Percentiles rank a stretch among this genome's conserved stretches.
These are phyloP conservation scores for Ianthella basta DNA, from an alignment of 37 sponge, comb jelly and placozoan species.

Conservation along the genomic window DNA sequence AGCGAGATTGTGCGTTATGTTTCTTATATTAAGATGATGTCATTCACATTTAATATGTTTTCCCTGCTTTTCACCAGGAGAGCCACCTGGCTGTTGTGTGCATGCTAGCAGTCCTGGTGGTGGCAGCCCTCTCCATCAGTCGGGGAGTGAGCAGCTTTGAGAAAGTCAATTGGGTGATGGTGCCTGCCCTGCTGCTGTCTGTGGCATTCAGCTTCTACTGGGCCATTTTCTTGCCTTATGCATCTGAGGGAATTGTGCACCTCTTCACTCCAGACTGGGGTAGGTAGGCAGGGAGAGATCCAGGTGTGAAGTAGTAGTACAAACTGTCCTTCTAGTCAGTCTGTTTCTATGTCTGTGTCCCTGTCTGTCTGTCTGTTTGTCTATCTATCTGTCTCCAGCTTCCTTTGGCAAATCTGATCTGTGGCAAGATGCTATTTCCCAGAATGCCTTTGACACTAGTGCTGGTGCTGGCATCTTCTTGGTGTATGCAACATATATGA, in stretches of 20 bases:
- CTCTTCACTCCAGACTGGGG: slow-evolving; percentile 88
- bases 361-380: slow-evolving; percentile 10
- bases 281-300: slow-evolving; percentile 15
- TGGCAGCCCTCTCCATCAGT: slow-evolving; percentile 54
- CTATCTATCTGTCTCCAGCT: no score
- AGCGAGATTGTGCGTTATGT: no score
- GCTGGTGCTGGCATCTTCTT: slow-evolving; percentile 75
- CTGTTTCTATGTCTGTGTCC: neutral
- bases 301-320: neutral
- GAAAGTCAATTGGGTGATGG: slow-evolving; percentile 71
- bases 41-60: no score
- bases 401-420: slow-evolving; percentile 31
- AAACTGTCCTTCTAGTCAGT: neutral
- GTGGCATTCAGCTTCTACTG: slow-evolving; percentile 74
- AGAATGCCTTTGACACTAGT: slow-evolving; percentile 94
- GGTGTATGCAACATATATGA: slow-evolving; percentile 86
- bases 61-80: no score
- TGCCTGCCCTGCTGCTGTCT: slow-evolving; percentile 70
- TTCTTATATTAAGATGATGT: no score
- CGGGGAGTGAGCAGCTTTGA: slow-evolving; percentile 85
- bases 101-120: slow-evolving; percentile 47
- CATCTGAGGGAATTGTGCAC: slow-evolving; percentile 68
- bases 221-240: slow-evolving; percentile 75
- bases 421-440: slow-evolving; percentile 87
- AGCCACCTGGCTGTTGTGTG: slow-evolving; percentile 59